Percentiles rank a stretch among this genome's conserved stretches.
Evolutionary conservation across 2,113 vertebrate genomes (phyloP).

Genomic region (Helogale parvula): DNA sequence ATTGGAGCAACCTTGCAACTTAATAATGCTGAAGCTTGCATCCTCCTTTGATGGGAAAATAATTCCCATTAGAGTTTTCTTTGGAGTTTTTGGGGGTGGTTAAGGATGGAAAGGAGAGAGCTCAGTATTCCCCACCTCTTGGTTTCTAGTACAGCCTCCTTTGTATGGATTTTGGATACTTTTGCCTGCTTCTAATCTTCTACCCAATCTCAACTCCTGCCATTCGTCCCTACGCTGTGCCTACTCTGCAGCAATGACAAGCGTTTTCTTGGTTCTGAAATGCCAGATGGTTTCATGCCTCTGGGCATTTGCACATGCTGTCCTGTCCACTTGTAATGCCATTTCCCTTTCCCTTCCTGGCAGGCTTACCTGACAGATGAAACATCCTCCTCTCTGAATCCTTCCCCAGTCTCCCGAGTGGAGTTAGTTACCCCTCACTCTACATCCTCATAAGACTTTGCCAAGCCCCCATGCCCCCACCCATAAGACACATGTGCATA

Average conservation of each 20-base stretch:
- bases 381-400: neutral
- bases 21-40: neutral
- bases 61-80: neutral
- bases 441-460: rapidly evolving
- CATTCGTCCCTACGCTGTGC: neutral
- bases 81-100: neutral
- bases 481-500: rapidly evolving
- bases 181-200: neutral
- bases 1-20: neutral
- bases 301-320: neutral
- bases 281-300: too few species aligned
- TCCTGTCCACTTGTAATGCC: neutral
- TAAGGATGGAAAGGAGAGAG: neutral
- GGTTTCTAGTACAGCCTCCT: neutral
- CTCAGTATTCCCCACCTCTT: neutral
- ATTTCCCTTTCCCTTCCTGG: neutral
- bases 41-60: neutral
- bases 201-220: neutral
- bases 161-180: too few species aligned
- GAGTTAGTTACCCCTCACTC: neutral
- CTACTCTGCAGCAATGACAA: neutral
- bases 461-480: too few species aligned
- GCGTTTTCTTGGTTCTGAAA: neutral
- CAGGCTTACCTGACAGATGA: neutral
- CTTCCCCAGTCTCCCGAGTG: rapidly evolving